These are phyloP conservation scores for Stomorhina lunata DNA, from an alignment of 2,888 invertebrate species.

Conservation along the genomic window DNA sequence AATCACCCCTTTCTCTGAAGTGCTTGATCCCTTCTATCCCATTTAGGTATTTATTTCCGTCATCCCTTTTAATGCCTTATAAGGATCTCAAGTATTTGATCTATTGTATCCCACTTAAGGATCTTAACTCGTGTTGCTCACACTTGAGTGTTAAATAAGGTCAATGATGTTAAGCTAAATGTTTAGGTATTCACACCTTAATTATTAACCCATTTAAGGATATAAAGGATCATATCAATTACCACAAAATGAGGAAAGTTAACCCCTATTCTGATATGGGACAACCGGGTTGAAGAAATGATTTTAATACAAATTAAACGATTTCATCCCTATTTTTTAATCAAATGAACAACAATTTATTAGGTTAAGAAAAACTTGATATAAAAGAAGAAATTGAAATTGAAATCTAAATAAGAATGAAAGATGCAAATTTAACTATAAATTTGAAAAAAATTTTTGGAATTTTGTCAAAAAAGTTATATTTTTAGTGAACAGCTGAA, in stretches of 20 bases:
- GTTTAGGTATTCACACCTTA: too few species aligned
- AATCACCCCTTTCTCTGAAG: not conserved
- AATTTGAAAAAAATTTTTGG: too few species aligned
- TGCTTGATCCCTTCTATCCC: not conserved
- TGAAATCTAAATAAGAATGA: not conserved
- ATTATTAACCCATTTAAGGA: slow-evolving; percentile 5
- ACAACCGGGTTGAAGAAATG: not conserved
- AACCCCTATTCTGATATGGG: slow-evolving; percentile 30
- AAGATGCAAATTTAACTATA: too few species aligned
- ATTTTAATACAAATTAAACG: not conserved
- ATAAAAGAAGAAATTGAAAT: not conserved
- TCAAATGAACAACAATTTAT: not conserved
- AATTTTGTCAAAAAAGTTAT: too few species aligned
- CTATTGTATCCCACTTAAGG: slow-evolving; percentile 17
- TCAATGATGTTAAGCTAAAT: not conserved
- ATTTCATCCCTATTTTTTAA: not conserved
- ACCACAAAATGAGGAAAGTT: not conserved
- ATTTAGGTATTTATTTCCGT: too few species aligned
- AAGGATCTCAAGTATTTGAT: not conserved
- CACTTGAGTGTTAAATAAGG: slow-evolving; percentile 18
- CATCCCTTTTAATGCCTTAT: too few species aligned
- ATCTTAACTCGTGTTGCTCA: slow-evolving; percentile 26
- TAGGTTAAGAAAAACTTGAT: not conserved
- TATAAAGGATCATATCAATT: not conserved
- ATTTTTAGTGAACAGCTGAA: too few species aligned